Base-by-base conservation (phyloP, 1,140 invertebrate genomes). In the Zaprionus capensis region DNA sequence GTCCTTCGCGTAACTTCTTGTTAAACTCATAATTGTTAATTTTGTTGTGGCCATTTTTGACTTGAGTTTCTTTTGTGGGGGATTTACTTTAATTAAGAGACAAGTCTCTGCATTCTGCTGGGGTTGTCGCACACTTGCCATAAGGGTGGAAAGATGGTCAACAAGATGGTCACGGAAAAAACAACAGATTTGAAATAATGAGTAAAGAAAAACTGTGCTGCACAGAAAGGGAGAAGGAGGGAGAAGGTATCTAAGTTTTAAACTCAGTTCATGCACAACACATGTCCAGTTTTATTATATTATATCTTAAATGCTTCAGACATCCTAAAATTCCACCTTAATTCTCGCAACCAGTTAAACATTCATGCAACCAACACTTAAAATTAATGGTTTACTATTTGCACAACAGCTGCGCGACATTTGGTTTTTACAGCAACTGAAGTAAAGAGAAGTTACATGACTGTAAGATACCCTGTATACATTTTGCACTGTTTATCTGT, bases 51-150 rank as follows among this genome's bases (percentile, higher is more conserved):
- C 65, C 70, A 79, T 68, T 69, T 61, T 79, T 82, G 62, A 71
- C 61, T 55, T 64, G 66, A 63, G 69, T 76, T 64, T 76, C 81
- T 72, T 63, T 57, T 38, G 26, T 63, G 55, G 75, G 69, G 87
- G 91, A 91, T 92, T 92, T 92, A 92, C 91, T 92, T 88, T 92
- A 92, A 92, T 92, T 92, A 92, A 81, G 73, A 76, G 77, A 76
- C 79, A 92, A 90, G 86, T 85, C 36, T 14, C 36, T 26, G 44
- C 31, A 55, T 38, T 57, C 53, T 34, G 15, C n/a, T 36, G 36
- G 70, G 56, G 70, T 62, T 62, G 59, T 34, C 63, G 20, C 15
- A n/a, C 26, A n/a, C 0, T 57, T 14, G 17, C 1, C 46, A 66
- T 15, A 51, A 28, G 81, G 77, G 57, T 75, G 62, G 14, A 73